phyloP scores from a whole-genome alignment of 37 sponge, comb jelly and placozoan genomes.

The Chondrilla cf. caribensis region DNA sequence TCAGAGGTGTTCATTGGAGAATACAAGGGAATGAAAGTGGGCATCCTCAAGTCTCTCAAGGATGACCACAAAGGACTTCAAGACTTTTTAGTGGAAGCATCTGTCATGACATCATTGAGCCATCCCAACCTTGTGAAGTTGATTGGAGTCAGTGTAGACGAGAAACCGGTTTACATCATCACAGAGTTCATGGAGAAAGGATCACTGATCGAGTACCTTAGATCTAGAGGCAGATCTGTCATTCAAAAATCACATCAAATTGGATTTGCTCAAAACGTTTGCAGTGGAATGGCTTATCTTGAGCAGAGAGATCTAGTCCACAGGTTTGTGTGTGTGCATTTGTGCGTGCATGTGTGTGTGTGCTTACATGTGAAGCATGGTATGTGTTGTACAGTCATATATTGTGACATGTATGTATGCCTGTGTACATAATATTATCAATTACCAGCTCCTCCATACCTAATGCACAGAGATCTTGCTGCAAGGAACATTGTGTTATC shows the following conservation, averaged over 20 bases:
- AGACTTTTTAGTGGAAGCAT: slow-evolving; percentile 58
- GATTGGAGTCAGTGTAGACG: slow-evolving; percentile 82
- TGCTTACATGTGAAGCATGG: too few species aligned
- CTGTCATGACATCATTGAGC: slow-evolving; percentile 57
- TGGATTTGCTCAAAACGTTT: slow-evolving; percentile 73
- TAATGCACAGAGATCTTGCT: slow-evolving; percentile 83
- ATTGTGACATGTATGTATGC: too few species aligned
- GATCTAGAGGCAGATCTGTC: slow-evolving; percentile 88
- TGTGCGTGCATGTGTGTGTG: neutral
- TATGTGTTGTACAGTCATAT: too few species aligned
- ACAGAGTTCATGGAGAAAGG: slow-evolving; percentile 98
- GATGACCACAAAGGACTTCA: slow-evolving; percentile 25
- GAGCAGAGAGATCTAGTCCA: slow-evolving; percentile 80
- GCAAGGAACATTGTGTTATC: slow-evolving; percentile 88
- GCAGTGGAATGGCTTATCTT: slow-evolving; percentile 83
- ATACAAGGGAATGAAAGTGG: slow-evolving; percentile 53
- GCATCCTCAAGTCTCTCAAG: slow-evolving; percentile 52
- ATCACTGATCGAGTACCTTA: slow-evolving; percentile 83
- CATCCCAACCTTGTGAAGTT: slow-evolving; percentile 90
- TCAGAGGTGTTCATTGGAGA: slow-evolving; percentile 60
- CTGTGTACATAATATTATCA: neutral
- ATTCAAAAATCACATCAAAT: slow-evolving; percentile 72
- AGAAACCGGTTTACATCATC: slow-evolving; percentile 71
- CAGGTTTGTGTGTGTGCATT: slow-evolving; percentile 47
- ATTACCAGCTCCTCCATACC: too few species aligned